A percentile compares a stretch with the other conserved stretches of the same genome.
Evolutionary conservation across 2,888 invertebrate genomes (phyloP).

Genomic region (Lamproptera curius): DNA sequence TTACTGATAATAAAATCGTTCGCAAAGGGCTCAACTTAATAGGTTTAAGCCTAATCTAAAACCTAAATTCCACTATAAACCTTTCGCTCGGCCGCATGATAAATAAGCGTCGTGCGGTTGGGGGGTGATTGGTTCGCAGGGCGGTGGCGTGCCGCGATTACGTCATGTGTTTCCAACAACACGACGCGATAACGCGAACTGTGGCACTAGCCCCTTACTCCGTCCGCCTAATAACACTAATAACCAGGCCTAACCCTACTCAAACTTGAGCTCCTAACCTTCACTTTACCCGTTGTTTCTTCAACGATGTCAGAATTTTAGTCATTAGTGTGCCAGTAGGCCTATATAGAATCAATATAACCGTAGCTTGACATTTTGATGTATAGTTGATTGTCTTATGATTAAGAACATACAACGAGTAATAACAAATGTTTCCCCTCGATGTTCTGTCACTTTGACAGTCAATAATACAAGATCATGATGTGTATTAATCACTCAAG

Average conservation of each 20-base stretch:
- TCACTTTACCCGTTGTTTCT: slow-evolving; percentile 13
- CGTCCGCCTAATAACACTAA: slow-evolving; percentile 35
- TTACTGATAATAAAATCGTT: too few species aligned
- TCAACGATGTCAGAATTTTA: slow-evolving; percentile 1
- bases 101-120: slow-evolving; percentile 39
- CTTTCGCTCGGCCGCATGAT: slow-evolving; percentile 31
- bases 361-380: slow-evolving; percentile 9
- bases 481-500: too few species aligned
- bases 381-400: too few species aligned
- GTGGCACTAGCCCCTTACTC: slow-evolving; percentile 29
- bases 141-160: slow-evolving; percentile 42
- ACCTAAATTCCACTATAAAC: too few species aligned
- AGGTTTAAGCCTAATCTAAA: too few species aligned
- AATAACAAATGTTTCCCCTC: too few species aligned
- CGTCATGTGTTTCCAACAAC: slow-evolving; percentile 44
- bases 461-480: too few species aligned
- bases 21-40: too few species aligned
- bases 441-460: too few species aligned
- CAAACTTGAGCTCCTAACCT: slow-evolving; percentile 32
- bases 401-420: too few species aligned
- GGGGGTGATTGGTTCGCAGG: slow-evolving; percentile 26
- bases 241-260: slow-evolving; percentile 24
- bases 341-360: background rate
- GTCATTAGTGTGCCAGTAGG: background rate
- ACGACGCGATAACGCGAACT: slow-evolving; percentile 28